A percentile compares a stretch with the other conserved stretches of the same genome.
Conservation (phyloP, 2,113 vertebrate genomes). For the Notiomystis cincta region DNA sequence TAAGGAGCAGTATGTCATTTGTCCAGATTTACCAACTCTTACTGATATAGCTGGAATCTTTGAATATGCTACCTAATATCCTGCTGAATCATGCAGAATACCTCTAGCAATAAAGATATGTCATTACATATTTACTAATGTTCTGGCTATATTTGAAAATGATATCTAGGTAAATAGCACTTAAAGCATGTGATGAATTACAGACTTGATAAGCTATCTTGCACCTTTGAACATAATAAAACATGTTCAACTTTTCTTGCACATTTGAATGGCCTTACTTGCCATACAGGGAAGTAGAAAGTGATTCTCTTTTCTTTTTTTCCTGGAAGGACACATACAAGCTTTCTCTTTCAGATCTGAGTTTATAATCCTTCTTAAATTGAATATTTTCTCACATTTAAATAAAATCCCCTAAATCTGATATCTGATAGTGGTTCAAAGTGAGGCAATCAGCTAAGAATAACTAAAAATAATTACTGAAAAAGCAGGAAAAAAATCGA, state of each 20-base stretch:
- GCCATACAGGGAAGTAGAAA: background rate
- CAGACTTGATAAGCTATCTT: background rate
- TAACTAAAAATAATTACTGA: constrained; percentile 40
- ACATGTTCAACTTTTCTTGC: background rate
- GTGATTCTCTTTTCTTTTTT: background rate
- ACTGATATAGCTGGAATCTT: background rate
- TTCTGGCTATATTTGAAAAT: background rate
- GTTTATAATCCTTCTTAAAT: constrained; percentile 16
- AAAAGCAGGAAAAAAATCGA: background rate
- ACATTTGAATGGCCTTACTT: background rate
- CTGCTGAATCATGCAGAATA: background rate
- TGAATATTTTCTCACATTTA: constrained; percentile 39
- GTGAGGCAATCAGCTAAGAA: constrained; percentile 38
- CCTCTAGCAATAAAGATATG: background rate
- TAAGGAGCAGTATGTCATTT: background rate
- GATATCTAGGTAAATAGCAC: background rate
- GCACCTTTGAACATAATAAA: constrained; percentile 10
- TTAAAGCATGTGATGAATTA: background rate
- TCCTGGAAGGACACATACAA: background rate
- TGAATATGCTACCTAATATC: background rate
- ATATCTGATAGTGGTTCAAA: constrained; percentile 44
- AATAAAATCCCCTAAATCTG: background rate
- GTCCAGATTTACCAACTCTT: background rate
- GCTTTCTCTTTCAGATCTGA: constrained; percentile 7
- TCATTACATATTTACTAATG: background rate